These are phyloP conservation scores for Elymnias hypermnestra DNA, from an alignment of 1,140 invertebrate genomes.

Conservation along the genomic window DNA sequence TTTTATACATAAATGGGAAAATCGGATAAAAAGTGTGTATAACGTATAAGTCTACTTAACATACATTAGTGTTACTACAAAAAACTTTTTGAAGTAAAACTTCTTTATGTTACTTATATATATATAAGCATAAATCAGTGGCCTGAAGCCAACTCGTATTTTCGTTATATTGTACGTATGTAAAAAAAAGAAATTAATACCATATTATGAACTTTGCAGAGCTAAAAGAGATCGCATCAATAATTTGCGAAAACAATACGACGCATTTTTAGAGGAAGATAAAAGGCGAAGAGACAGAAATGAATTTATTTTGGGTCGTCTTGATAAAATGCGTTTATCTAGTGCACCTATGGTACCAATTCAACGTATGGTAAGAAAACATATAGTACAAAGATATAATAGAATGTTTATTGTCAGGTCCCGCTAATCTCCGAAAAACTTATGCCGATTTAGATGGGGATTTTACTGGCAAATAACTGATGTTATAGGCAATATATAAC, in stretches of 20 bases:
- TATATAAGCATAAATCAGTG: too few relatives aligned
- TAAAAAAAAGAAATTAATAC: too few relatives aligned
- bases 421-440: too few relatives aligned
- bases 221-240: slow-evolving; percentile 57
- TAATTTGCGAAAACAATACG: slow-evolving; percentile 58
- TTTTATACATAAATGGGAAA: slow-evolving; percentile 43
- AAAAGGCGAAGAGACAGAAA: slow-evolving; percentile 60
- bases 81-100: too few relatives aligned
- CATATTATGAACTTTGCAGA: slow-evolving; percentile 27
- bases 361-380: slow-evolving; percentile 20
- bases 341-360: slow-evolving; percentile 27
- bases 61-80: too few relatives aligned
- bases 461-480: too few relatives aligned
- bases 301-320: slow-evolving; percentile 52
- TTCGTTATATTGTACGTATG: not conserved
- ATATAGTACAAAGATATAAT: not conserved
- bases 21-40: slow-evolving; percentile 48
- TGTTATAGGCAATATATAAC: too few relatives aligned
- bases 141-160: too few relatives aligned
- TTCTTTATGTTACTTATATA: too few relatives aligned
- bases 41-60: too few relatives aligned
- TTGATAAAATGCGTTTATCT: slow-evolving; percentile 51
- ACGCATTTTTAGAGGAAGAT: slow-evolving; percentile 63
- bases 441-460: too few relatives aligned
- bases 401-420: too few relatives aligned